phyloP scores from a whole-genome alignment of 2,888 invertebrate species.

The Agonopterix subpropinquella region DNA sequence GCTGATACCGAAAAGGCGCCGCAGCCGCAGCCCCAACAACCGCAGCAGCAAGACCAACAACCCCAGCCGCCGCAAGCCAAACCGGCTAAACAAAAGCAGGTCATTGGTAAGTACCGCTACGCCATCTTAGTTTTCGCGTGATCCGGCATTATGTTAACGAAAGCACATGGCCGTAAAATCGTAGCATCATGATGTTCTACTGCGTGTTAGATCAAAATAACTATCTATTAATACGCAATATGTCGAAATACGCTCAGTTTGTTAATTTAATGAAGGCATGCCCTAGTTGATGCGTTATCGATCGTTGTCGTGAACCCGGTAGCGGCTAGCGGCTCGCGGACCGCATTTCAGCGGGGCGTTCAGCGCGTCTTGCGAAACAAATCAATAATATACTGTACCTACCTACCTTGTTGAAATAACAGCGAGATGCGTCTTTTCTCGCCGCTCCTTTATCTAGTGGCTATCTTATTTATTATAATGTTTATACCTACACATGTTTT shows the following conservation, averaged over 20 bases:
- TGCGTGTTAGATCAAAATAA: slow-evolving; percentile 5
- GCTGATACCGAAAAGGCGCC: slow-evolving; percentile 96
- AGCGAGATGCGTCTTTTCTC: no score
- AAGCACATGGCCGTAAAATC: slow-evolving; percentile 56
- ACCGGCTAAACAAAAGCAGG: slow-evolving; percentile 88
- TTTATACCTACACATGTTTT: no score
- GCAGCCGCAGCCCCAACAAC: slow-evolving; percentile 79
- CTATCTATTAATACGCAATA: slow-evolving; percentile 1
- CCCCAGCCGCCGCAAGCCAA: slow-evolving; percentile 75
- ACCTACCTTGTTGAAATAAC: no score
- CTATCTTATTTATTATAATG: no score
- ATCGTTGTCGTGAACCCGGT: slow-evolving; percentile 47
- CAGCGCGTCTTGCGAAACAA: slow-evolving; percentile 18
- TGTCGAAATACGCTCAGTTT: not conserved
- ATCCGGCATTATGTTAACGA: slow-evolving; percentile 46
- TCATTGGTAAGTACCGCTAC: slow-evolving; percentile 84
- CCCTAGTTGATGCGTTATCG: slow-evolving; percentile 30
- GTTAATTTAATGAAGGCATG: not conserved
- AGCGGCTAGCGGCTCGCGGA: slow-evolving; percentile 22
- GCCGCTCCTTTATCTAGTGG: no score
- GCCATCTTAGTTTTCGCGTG: slow-evolving; percentile 65
- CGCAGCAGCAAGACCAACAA: slow-evolving; percentile 80
- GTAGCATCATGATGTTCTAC: slow-evolving; percentile 15
- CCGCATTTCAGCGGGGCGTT: slow-evolving; percentile 13
- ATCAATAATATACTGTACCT: slow-evolving; percentile 30